Evolutionary conservation across 2,888 invertebrate genomes (phyloP), one percentile per base, ranked within the genome.

Genomic region (Alviniconcha strummeri): DNA sequence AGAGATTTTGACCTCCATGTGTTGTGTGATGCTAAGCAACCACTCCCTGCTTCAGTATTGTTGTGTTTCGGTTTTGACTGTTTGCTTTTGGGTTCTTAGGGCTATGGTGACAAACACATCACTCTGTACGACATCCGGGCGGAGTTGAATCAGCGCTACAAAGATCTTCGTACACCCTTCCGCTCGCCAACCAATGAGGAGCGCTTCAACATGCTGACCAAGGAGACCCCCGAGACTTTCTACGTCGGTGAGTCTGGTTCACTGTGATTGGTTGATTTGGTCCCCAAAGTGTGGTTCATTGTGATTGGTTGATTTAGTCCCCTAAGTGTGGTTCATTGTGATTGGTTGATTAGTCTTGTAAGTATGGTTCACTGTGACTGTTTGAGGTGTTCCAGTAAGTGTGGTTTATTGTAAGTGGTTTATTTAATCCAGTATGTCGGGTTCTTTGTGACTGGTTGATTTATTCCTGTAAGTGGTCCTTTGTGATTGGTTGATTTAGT

Each of bases 81-180:
- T 36, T 36, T 36, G 36, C 36, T 36, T 56, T 57, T 9, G 56
- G 15, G 77, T 15, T 55, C 52, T 60, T 52, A 97, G 95, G 97
- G 97, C 13, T 95, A 94, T 89, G 95, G 95, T 78, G 94, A 95
- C 90, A 95, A 95, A 88, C 94, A 94, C 91, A 98, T 98, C 85
- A 99, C 99, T 0, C 94, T 99, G 77, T 99, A 99, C 92, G 99
- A 99, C 92, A 99, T 99, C 85, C 95, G 99, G 88, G 97, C 97
- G 0, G 99, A 99, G 95, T 94, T 99, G 89, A 99, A 98, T 94
- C 96, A 97, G 92, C 95, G 98, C 81, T 93, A 92, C 88, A 98
- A 98, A 93, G 99, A 99, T 92, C 95, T 97, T 67, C 95, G 99
- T 86, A 95, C 96, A 5, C 94, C 96, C 0, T 98, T 96, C 93